Evolutionary conservation across 2,888 invertebrate species (phyloP).

Genomic region (Parasteatoda lunata): DNA sequence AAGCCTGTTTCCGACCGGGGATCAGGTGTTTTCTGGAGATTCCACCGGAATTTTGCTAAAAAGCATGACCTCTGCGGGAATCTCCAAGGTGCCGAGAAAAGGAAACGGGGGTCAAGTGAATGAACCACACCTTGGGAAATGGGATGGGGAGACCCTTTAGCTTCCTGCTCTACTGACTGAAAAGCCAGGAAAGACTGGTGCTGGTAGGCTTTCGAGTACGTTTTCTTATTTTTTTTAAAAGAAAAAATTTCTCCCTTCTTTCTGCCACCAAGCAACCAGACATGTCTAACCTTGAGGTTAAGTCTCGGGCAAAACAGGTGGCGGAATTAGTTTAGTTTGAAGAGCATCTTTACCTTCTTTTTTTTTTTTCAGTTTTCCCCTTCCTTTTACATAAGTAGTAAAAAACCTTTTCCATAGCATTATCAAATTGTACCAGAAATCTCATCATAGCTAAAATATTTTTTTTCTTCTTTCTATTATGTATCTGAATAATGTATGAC

Average conservation of each 20-base stretch:
- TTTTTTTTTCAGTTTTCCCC: conserved; percentile 5
- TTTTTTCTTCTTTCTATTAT: no score
- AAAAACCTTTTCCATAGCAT: neutral
- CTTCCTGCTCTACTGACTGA: conserved; percentile 62
- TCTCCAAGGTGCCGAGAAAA: conserved; percentile 46
- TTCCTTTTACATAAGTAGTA: neutral
- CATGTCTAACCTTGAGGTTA: conserved; percentile 53
- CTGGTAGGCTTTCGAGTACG: neutral
- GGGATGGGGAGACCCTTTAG: conserved; percentile 46
- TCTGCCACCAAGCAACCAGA: neutral
- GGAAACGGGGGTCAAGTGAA: conserved; percentile 60
- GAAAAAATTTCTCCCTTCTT: neutral
- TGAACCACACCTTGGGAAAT: conserved; percentile 58
- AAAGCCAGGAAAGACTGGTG: conserved; percentile 43
- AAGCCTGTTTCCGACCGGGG: conserved; percentile 35
- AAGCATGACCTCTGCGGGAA: conserved; percentile 38
- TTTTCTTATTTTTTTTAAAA: conserved; percentile 19
- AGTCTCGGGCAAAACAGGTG: conserved; percentile 56
- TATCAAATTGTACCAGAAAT: no score
- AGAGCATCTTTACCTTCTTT: conserved; percentile 7
- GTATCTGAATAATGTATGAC: no score
- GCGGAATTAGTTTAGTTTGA: conserved; percentile 28
- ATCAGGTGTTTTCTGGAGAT: conserved; percentile 52
- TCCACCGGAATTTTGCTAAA: conserved; percentile 17
- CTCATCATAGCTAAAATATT: no score